phyloP scores from a whole-genome alignment of 2,888 invertebrate genomes.

The Gnatocerus cornutus region DNA sequence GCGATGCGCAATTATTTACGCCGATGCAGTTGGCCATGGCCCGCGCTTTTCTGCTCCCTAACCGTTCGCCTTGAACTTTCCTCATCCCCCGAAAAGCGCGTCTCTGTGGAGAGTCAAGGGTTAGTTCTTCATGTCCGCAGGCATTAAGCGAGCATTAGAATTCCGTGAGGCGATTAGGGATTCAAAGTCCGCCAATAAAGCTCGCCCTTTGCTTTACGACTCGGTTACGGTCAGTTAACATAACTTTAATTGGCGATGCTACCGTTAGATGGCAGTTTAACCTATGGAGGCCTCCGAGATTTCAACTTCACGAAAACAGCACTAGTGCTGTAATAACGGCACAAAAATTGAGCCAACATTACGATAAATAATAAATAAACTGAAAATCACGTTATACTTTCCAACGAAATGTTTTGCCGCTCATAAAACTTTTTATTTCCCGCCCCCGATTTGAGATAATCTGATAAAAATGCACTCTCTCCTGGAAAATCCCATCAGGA shows the following conservation, averaged over 20 bases:
- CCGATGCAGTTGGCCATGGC: constrained; percentile 55
- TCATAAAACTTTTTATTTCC: too few relatives aligned
- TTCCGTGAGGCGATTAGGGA: constrained; percentile 31
- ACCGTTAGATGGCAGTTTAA: constrained; percentile 42
- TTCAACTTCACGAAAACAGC: too few relatives aligned
- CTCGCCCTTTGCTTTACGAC: constrained; percentile 48
- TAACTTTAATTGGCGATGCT: constrained; percentile 45
- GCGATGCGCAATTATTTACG: constrained; percentile 62
- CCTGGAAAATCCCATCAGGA: constrained; percentile 2
- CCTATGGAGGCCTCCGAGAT: constrained; percentile 24
- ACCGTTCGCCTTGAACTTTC: constrained; percentile 50
- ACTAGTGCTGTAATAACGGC: too few relatives aligned
- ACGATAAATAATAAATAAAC: too few relatives aligned
- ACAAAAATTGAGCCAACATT: too few relatives aligned
- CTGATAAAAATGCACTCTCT: too few relatives aligned
- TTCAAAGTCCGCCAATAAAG: constrained; percentile 42
- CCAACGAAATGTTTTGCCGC: too few relatives aligned
- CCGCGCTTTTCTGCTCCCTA: constrained; percentile 45
- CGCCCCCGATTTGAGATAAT: too few relatives aligned
- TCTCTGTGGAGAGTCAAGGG: background rate
- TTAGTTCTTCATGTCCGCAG: background rate
- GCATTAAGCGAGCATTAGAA: constrained; percentile 22
- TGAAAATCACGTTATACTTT: too few relatives aligned
- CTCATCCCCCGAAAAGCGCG: constrained; percentile 17
- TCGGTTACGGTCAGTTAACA: constrained; percentile 49